Conservation (phyloP, 1,140 invertebrate genomes). For the Lerema accius region DNA sequence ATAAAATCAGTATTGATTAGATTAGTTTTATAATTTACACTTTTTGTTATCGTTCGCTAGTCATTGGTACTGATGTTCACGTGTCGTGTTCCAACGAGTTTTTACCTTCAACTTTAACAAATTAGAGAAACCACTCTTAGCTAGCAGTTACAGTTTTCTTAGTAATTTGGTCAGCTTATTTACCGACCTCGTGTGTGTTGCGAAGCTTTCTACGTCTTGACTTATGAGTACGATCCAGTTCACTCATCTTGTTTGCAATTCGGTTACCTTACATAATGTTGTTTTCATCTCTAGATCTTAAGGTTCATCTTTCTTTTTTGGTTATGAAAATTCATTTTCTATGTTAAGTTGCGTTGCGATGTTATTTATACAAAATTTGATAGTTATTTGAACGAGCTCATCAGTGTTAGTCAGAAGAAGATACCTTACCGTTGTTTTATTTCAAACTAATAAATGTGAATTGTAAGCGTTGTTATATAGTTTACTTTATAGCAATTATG, state of each 20-base stretch:
- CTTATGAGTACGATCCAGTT: constrained; percentile 19
- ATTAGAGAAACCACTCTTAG: constrained; percentile 42
- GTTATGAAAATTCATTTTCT: no score
- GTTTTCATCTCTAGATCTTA: constrained; percentile 18
- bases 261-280: constrained; percentile 12
- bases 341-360: no score
- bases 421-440: not conserved
- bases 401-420: no score
- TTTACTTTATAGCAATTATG: no score
- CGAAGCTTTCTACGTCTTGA: constrained; percentile 31
- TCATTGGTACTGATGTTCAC: not conserved
- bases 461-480: no score
- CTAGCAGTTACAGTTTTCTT: constrained; percentile 35
- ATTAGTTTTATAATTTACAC: no score
- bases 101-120: constrained; percentile 27
- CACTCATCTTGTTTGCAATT: constrained; percentile 5
- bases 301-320: no score
- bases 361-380: no score
- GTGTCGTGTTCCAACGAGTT: not conserved
- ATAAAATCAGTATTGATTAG: no score
- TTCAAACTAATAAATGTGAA: no score
- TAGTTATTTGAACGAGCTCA: no score
- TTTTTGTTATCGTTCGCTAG: not conserved
- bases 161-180: constrained; percentile 32
- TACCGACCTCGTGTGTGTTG: constrained; percentile 21